Percentiles rank a stretch among this genome's conserved stretches.
Conservation (phyloP, 1,140 invertebrate genomes). For the Pararge aegeria region DNA sequence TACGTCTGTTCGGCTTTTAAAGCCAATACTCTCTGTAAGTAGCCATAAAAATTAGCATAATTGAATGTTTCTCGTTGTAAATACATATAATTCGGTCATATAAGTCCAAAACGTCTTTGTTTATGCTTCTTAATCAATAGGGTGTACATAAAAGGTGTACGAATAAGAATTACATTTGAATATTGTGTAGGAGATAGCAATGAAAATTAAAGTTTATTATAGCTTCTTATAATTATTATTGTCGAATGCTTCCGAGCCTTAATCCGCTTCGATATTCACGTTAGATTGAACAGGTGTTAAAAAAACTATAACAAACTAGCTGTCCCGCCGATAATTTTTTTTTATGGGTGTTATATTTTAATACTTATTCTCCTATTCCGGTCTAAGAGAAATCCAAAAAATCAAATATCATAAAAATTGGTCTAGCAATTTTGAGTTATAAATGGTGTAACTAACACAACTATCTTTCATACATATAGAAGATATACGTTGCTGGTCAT, state of each 20-base stretch:
- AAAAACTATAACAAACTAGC: too few species aligned
- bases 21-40: constrained; percentile 58
- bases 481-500: too few species aligned
- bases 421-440: too few species aligned
- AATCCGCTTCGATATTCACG: background rate
- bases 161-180: constrained; percentile 38
- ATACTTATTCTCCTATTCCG: too few species aligned
- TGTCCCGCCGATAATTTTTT: too few species aligned
- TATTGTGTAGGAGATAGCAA: constrained; percentile 37
- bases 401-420: too few species aligned
- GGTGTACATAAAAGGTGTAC: constrained; percentile 42
- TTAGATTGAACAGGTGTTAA: too few species aligned
- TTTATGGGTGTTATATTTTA: too few species aligned
- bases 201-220: constrained; percentile 35
- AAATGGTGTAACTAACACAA: too few species aligned
- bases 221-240: constrained; percentile 34
- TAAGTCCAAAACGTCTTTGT: constrained; percentile 55
- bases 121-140: constrained; percentile 60
- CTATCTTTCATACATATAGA: too few species aligned
- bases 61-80: constrained; percentile 67
- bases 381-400: too few species aligned
- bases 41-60: constrained; percentile 75
- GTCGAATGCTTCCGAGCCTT: constrained; percentile 10
- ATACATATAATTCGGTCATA: constrained; percentile 62
- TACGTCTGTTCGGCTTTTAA: constrained; percentile 57